A percentile compares a stretch with the other conserved stretches of the same genome.
Evolutionary conservation across 2,797 vertebrate genomes (phyloP).

Genomic region (Tolypeutes matacus): DNA sequence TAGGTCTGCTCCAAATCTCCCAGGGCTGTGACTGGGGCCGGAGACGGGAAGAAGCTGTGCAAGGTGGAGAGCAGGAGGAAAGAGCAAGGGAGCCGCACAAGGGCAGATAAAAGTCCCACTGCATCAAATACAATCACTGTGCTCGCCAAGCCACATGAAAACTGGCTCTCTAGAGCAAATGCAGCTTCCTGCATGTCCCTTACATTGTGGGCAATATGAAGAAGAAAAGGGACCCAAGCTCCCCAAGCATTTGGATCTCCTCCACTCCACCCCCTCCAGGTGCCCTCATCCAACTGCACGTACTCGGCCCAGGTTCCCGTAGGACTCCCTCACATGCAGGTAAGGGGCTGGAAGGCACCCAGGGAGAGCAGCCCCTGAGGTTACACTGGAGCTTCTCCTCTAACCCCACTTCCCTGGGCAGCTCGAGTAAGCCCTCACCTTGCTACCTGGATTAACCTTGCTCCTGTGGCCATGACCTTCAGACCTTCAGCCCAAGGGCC

Average conservation of each 20-base stretch:
- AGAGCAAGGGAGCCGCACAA: neutral
- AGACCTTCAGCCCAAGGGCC: neutral
- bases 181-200: neutral
- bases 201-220: neutral
- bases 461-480: neutral
- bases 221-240: neutral
- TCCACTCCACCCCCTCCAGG: neutral
- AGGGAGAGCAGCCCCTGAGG: neutral
- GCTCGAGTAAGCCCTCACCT: neutral
- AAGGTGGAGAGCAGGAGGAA: neutral
- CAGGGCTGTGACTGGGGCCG: neutral
- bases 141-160: too few relatives aligned
- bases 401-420: neutral
- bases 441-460: neutral
- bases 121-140: neutral
- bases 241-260: neutral
- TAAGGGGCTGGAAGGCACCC: neutral
- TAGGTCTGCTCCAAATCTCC: neutral
- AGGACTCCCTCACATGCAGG: neutral
- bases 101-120: neutral
- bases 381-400: neutral
- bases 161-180: neutral
- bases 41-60: neutral
- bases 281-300: neutral
- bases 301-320: neutral